phyloP scores from a whole-genome alignment of 2,888 invertebrate species.

The Hypomecis punctinalis region DNA sequence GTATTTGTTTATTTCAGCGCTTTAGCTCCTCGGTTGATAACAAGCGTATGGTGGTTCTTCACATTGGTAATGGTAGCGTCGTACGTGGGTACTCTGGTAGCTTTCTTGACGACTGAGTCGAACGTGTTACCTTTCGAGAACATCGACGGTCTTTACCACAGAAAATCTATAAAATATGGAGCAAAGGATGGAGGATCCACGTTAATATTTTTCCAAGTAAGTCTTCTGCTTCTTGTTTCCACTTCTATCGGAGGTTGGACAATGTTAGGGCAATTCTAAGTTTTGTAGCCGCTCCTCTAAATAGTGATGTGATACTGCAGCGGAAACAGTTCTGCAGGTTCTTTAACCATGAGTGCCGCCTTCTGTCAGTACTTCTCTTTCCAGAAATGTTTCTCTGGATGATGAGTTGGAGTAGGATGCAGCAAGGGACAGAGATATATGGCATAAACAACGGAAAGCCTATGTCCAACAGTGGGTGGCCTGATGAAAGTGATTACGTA shows the following conservation, averaged over 20 bases:
- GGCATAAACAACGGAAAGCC: too few species aligned
- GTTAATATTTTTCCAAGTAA: conserved; percentile 93
- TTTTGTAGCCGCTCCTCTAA: too few species aligned
- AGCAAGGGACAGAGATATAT: too few species aligned
- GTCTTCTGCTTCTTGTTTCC: neutral
- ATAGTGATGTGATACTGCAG: too few species aligned
- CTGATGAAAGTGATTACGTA: too few species aligned
- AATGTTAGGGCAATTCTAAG: too few species aligned
- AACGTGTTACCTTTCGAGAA: conserved; percentile 88
- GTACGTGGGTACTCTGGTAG: conserved; percentile 96
- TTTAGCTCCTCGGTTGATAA: conserved; percentile 93
- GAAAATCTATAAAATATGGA: conserved; percentile 94
- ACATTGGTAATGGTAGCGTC: conserved; percentile 94
- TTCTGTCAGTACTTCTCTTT: too few species aligned
- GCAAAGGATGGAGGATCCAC: conserved; percentile 93
- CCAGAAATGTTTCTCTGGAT: too few species aligned
- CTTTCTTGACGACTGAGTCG: conserved; percentile 93
- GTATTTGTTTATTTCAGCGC: conserved; percentile 84
- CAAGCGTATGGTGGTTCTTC: conserved; percentile 96
- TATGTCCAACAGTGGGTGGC: too few species aligned
- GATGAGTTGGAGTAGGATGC: too few species aligned
- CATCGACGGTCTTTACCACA: conserved; percentile 92
- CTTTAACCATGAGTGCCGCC: too few species aligned
- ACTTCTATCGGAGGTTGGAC: neutral
- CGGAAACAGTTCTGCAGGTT: too few species aligned